Percentiles rank a stretch among this genome's conserved stretches.
Conservation (phyloP, 2,888 invertebrate species). For the Hyppa rectilinea region DNA sequence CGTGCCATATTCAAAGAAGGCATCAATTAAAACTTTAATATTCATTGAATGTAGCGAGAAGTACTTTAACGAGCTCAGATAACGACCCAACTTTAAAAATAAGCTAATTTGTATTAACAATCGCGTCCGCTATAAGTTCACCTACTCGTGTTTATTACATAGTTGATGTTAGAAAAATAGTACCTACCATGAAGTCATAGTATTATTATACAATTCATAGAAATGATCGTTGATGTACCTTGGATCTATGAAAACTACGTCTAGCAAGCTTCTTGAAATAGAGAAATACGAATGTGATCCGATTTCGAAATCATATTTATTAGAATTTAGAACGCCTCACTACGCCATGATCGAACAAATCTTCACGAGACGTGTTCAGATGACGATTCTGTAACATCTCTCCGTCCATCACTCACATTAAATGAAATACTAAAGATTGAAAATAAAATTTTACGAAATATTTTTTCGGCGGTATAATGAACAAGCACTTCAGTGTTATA, state of each 20-base stretch:
- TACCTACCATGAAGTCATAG: conserved; percentile 18
- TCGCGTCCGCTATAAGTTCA: conserved; percentile 42
- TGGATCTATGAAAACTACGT: background rate
- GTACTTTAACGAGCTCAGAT: conserved; percentile 62
- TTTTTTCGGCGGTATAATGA: conserved; percentile 45
- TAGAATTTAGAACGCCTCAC: conserved; percentile 28
- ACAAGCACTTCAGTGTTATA: conserved; percentile 49
- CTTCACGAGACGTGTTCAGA: conserved; percentile 23
- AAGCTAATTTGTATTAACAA: conserved; percentile 64
- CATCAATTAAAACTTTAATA: conserved; percentile 83
- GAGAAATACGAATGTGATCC: conserved; percentile 22
- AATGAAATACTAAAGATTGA: conserved; percentile 40
- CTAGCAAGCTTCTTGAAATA: conserved; percentile 21
- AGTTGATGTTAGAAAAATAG: conserved; percentile 30
- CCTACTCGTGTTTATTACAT: conserved; percentile 39
- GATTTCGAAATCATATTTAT: conserved; percentile 32
- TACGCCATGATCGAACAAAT: conserved; percentile 28
- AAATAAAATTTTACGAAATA: conserved; percentile 48
- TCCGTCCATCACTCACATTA: conserved; percentile 44
- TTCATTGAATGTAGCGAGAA: conserved; percentile 78
- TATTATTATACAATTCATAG: conserved; percentile 8
- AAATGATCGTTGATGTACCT: conserved; percentile 13
- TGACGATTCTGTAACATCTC: conserved; percentile 35
- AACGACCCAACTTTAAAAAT: conserved; percentile 62
- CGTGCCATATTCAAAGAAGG: conserved; percentile 77